A percentile compares a stretch with the other conserved stretches of the same genome.
Conservation (phyloP, 2,888 invertebrate genomes). For the Drosophila monieri region DNA sequence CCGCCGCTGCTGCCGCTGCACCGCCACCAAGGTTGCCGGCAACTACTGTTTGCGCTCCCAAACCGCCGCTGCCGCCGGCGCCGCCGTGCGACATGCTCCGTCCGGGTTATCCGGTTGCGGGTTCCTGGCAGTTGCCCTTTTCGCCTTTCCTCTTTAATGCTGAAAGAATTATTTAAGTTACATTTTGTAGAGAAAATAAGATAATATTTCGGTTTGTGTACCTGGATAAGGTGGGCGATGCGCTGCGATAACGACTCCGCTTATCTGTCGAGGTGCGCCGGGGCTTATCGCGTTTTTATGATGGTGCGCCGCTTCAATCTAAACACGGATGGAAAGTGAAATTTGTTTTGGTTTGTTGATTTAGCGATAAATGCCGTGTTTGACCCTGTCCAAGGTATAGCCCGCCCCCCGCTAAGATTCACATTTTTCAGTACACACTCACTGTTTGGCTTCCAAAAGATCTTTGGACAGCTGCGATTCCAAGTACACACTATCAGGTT, state of each 20-base stretch:
- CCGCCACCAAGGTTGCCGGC: slow-evolving; percentile 77
- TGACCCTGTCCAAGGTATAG: slow-evolving; percentile 22
- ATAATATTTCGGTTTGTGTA: not conserved
- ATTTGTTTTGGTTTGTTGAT: slow-evolving; percentile 61
- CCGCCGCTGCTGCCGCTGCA: slow-evolving; percentile 66
- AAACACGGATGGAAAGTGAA: slow-evolving; percentile 57
- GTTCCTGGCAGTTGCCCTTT: slow-evolving; percentile 8
- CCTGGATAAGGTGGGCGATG: slow-evolving; percentile 5
- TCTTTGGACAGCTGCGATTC: slow-evolving; percentile 42
- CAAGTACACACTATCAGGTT: slow-evolving; percentile 24
- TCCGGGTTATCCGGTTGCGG: slow-evolving; percentile 41
- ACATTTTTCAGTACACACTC: not conserved
- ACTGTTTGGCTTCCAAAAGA: slow-evolving; percentile 6
- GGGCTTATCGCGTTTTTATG: slow-evolving; percentile 41
- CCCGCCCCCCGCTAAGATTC: slow-evolving; percentile 12
- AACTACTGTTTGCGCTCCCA: slow-evolving; percentile 71
- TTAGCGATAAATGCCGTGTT: slow-evolving; percentile 48
- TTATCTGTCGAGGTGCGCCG: slow-evolving; percentile 25
- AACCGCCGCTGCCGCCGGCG: slow-evolving; percentile 71
- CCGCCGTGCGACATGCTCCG: slow-evolving; percentile 81
- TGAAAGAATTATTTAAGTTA: not conserved
- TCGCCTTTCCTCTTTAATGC: slow-evolving; percentile 3
- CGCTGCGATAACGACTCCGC: slow-evolving; percentile 12
- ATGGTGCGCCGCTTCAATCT: slow-evolving; percentile 47
- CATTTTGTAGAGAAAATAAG: not conserved